Evolutionary conservation across 1,140 invertebrate genomes (phyloP).

Genomic region (Maniola jurtina): DNA sequence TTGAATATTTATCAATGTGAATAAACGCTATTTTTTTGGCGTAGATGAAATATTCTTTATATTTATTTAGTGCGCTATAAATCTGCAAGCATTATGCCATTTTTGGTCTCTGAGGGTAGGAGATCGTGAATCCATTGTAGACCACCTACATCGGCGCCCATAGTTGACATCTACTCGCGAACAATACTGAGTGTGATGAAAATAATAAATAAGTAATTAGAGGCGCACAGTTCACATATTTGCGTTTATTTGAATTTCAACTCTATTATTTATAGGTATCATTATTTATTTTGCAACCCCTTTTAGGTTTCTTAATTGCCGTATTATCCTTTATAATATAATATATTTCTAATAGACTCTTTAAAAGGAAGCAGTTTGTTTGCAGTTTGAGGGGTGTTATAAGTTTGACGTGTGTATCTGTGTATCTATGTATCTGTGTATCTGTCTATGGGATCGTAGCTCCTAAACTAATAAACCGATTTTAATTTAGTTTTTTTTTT

Average conservation of each 20-base stretch:
- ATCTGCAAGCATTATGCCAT: neutral
- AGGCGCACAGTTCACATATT: neutral
- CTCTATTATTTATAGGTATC: neutral
- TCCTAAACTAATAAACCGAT: too few relatives aligned
- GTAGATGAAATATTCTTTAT: too few relatives aligned
- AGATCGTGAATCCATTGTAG: conserved; percentile 7
- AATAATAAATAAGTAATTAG: conserved; percentile 12
- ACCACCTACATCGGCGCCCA: conserved; percentile 14
- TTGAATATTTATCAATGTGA: too few relatives aligned
- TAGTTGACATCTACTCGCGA: conserved; percentile 3
- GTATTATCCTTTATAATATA: too few relatives aligned
- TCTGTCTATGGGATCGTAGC: too few relatives aligned
- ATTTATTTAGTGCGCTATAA: neutral
- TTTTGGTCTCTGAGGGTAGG: neutral
- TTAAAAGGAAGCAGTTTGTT: too few relatives aligned
- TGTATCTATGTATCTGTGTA: too few relatives aligned
- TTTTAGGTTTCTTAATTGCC: neutral
- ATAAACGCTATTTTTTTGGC: too few relatives aligned
- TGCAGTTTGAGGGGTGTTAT: too few relatives aligned
- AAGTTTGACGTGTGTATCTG: too few relatives aligned
- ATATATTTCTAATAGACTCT: too few relatives aligned
- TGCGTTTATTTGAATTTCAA: neutral
- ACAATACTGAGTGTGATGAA: conserved; percentile 1
- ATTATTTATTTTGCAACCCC: neutral
- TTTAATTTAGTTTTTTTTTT: too few relatives aligned